phyloP scores from a whole-genome alignment of 2,888 invertebrate genomes.

The Lasioglossum zephyrum region DNA sequence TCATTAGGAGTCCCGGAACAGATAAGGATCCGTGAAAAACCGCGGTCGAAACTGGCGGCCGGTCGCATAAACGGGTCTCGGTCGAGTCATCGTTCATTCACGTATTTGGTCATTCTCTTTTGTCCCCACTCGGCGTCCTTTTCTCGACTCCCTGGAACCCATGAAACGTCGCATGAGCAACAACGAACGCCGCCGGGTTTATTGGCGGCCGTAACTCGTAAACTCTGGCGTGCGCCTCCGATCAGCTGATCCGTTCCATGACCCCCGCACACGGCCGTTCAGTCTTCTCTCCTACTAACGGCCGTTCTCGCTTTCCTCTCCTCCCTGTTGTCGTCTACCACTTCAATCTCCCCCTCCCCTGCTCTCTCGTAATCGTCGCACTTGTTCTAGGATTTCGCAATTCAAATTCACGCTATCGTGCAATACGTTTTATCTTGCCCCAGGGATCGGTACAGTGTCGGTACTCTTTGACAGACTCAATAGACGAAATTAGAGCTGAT shows the following conservation, averaged over 20 bases:
- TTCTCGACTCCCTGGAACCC: constrained; percentile 74
- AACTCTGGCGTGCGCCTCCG: constrained; percentile 84
- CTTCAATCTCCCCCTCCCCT: constrained; percentile 13
- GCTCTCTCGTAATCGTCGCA: background rate
- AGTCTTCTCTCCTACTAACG: constrained; percentile 66
- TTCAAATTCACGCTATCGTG: background rate
- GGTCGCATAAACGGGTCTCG: constrained; percentile 37
- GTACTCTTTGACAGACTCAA: background rate
- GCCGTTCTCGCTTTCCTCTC: constrained; percentile 55
- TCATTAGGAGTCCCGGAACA: background rate
- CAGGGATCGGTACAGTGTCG: background rate
- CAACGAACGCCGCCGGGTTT: constrained; percentile 83
- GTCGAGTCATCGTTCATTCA: constrained; percentile 78
- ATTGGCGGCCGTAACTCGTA: constrained; percentile 85
- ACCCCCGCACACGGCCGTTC: constrained; percentile 77
- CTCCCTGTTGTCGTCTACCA: constrained; percentile 3
- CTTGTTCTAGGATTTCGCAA: background rate
- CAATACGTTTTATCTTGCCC: background rate
- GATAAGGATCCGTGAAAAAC: background rate
- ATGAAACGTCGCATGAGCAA: constrained; percentile 81
- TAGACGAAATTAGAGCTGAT: background rate
- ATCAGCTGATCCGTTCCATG: constrained; percentile 84
- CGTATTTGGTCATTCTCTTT: constrained; percentile 72
- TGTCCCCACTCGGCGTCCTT: constrained; percentile 65
- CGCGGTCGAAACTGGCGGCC: constrained; percentile 10